phyloP scores from a whole-genome alignment of 1,140 invertebrate species.

The Galendromus occidentalis region DNA sequence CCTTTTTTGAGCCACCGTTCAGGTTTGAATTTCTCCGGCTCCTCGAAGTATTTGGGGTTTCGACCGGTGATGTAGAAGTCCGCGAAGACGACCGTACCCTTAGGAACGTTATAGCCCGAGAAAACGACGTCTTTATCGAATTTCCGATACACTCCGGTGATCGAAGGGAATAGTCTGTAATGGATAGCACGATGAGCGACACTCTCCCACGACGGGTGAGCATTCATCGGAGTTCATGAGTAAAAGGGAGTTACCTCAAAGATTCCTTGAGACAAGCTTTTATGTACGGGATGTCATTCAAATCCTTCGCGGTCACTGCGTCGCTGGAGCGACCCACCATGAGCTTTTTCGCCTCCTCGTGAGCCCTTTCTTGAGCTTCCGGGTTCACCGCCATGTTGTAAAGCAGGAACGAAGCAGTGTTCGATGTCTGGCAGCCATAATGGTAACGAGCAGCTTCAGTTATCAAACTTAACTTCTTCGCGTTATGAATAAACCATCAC shows the following conservation, averaged over 20 bases:
- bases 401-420: constrained; percentile 26
- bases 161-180: constrained; percentile 34
- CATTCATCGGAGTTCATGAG: background rate
- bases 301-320: constrained; percentile 10
- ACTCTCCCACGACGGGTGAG: no score
- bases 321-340: constrained; percentile 6
- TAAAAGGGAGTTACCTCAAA: constrained; percentile 30
- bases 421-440: constrained; percentile 28
- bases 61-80: constrained; percentile 14
- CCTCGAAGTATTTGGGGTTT: constrained; percentile 41
- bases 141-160: constrained; percentile 22
- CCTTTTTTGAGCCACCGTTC: constrained; percentile 16
- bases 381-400: constrained; percentile 27
- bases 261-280: constrained; percentile 36
- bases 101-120: constrained; percentile 30
- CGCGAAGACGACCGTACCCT: constrained; percentile 32
- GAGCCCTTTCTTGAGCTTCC: constrained; percentile 15
- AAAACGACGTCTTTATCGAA: constrained; percentile 23
- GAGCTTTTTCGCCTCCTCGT: constrained; percentile 13
- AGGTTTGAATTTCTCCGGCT: constrained; percentile 31
- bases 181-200: constrained; percentile 10
- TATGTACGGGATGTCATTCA: constrained; percentile 15
- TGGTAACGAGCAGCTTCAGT: no score
- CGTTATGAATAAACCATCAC: no score
- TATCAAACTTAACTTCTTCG: no score